A percentile compares a stretch with the other conserved stretches of the same genome.
phyloP scores from a whole-genome alignment of 1,140 invertebrate genomes.

The Dendrolimus punctatus region DNA sequence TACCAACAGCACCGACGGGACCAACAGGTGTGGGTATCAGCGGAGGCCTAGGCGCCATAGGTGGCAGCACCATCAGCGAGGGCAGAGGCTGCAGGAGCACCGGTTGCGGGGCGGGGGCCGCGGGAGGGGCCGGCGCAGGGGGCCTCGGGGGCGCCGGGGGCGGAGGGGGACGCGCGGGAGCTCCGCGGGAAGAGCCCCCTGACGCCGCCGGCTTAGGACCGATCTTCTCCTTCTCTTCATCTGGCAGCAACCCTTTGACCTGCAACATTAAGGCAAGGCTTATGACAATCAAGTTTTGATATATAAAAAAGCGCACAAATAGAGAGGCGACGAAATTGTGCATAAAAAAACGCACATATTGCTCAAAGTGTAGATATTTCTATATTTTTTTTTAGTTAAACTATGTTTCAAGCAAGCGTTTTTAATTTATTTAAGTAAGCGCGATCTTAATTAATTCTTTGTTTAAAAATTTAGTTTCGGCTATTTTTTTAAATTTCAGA shows the following conservation, averaged over 20 bases:
- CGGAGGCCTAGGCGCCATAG: slow-evolving; percentile 56
- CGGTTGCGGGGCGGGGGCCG: slow-evolving; percentile 15
- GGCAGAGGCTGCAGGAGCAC: slow-evolving; percentile 39
- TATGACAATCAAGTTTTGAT: no score
- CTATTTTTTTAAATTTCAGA: no score
- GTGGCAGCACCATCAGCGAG: slow-evolving; percentile 50
- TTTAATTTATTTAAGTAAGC: no score
- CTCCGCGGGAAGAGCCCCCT: slow-evolving; percentile 10
- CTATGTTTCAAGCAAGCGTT: no score
- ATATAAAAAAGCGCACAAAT: no score
- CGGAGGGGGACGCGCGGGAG: slow-evolving; percentile 61
- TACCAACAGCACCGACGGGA: slow-evolving; percentile 29
- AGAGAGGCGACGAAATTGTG: no score
- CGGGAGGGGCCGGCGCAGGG: slow-evolving; percentile 38
- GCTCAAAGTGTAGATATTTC: no score
- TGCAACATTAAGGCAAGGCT: slow-evolving; percentile 6
- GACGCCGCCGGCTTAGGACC: slow-evolving; percentile 81
- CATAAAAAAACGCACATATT: no score
- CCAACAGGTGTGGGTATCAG: slow-evolving; percentile 59
- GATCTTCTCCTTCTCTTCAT: slow-evolving; percentile 95
- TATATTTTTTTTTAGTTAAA: no score
- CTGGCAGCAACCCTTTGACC: slow-evolving; percentile 92
- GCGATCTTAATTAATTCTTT: no score
- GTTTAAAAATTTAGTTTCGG: no score
- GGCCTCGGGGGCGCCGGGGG: slow-evolving; percentile 53